These are phyloP conservation scores for Chrysemys picta DNA, from an alignment of 2,113 vertebrate species.

Conservation along the genomic window DNA sequence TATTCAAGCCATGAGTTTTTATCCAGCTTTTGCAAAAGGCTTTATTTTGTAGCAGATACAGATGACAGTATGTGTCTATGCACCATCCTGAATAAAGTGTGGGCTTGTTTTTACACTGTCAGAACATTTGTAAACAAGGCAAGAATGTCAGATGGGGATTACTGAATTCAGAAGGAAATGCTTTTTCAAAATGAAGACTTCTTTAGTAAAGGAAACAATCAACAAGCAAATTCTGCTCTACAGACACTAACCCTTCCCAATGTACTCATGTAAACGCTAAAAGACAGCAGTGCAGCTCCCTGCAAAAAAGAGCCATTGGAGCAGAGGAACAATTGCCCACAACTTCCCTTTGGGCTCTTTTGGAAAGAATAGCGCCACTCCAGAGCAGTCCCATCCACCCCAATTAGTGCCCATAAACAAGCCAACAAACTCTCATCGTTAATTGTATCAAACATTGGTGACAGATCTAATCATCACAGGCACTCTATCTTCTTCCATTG, in stretches of 20 bases:
- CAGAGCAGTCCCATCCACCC: neutral
- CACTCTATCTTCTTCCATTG: neutral
- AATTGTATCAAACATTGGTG: neutral
- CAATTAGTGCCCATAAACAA: neutral
- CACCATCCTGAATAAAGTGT: neutral
- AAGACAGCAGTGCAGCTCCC: neutral
- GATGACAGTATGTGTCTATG: neutral
- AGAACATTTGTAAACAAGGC: neutral
- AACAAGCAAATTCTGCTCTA: neutral
- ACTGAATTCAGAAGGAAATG: constrained; percentile 7
- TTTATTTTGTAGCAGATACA: neutral
- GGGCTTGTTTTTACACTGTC: constrained; percentile 6
- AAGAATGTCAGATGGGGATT: neutral
- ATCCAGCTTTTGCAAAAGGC: neutral
- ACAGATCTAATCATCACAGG: neutral
- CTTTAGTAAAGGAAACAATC: constrained; percentile 11
- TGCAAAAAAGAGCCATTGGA: neutral
- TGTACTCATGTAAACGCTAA: neutral
- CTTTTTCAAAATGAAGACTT: constrained; percentile 4
- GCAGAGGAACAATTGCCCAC: accelerated
- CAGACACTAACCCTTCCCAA: neutral
- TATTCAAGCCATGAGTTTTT: neutral
- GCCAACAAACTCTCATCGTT: neutral
- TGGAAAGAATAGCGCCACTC: neutral
- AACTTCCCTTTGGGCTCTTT: neutral